Percentiles rank a stretch among this genome's conserved stretches.
Evolutionary conservation across 2,888 invertebrate genomes (phyloP).

Genomic region (Drosophila ezoana): DNA sequence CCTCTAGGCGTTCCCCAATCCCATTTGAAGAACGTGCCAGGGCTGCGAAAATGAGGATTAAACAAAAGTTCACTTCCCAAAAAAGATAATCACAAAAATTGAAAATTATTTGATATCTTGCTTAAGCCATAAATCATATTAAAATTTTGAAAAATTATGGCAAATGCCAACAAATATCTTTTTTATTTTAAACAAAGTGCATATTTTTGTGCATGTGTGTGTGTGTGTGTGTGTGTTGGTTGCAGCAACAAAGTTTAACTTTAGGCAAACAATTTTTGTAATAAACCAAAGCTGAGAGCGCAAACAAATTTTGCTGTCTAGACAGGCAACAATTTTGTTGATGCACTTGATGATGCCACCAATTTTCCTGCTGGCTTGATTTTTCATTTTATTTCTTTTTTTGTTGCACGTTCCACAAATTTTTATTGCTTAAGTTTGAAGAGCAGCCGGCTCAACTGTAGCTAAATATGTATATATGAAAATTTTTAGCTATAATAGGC

Average conservation of each 20-base stretch:
- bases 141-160: slow-evolving; percentile 15
- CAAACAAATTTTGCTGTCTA: slow-evolving; percentile 58
- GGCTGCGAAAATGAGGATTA: slow-evolving; percentile 48
- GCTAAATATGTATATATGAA: slow-evolving; percentile 12
- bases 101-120: slow-evolving; percentile 27
- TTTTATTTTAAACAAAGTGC: neutral
- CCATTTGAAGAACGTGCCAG: slow-evolving; percentile 50
- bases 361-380: slow-evolving; percentile 17
- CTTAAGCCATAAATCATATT: slow-evolving; percentile 28
- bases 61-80: slow-evolving; percentile 1
- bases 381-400: neutral
- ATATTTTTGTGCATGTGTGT: neutral
- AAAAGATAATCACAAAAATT: slow-evolving; percentile 40
- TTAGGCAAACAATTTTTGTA: slow-evolving; percentile 55
- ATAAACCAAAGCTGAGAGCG: slow-evolving; percentile 50
- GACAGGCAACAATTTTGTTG: slow-evolving; percentile 62
- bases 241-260: slow-evolving; percentile 32
- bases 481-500: slow-evolving; percentile 7
- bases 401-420: slow-evolving; percentile 33
- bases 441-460: slow-evolving; percentile 21
- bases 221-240: slow-evolving; percentile 8
- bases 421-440: slow-evolving; percentile 56
- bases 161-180: slow-evolving; percentile 11
- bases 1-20: slow-evolving; percentile 2
- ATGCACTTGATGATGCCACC: slow-evolving; percentile 46